Conservation (phyloP, 2,888 invertebrate species). For the Eugnorisma glareosa region DNA sequence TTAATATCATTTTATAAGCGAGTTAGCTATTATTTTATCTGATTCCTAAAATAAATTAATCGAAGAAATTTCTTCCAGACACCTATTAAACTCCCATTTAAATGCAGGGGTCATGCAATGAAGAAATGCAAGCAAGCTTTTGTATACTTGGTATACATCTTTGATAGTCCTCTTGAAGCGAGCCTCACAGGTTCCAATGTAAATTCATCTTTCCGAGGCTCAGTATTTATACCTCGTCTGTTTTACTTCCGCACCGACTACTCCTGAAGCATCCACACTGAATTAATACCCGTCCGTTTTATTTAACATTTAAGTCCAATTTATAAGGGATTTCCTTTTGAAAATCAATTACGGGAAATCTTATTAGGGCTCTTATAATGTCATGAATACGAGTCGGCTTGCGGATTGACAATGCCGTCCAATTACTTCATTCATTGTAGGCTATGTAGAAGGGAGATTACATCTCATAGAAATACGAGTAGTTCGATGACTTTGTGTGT, state of each 20-base stretch:
- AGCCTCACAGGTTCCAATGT: conserved; percentile 51
- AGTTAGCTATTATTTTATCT: background rate
- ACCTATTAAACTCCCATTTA: background rate
- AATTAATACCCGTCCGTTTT: conserved; percentile 60
- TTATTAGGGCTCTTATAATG: conserved; percentile 64
- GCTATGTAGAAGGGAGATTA: conserved; percentile 48
- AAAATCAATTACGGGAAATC: conserved; percentile 71
- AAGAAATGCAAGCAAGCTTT: conserved; percentile 36
- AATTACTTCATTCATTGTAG: conserved; percentile 59
- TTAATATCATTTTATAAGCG: background rate
- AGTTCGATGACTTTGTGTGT: conserved; percentile 50
- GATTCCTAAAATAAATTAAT: background rate
- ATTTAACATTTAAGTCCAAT: conserved; percentile 64
- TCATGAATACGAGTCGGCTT: conserved; percentile 60
- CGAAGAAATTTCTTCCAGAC: background rate
- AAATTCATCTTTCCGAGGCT: conserved; percentile 53
- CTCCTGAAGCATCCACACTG: conserved; percentile 54
- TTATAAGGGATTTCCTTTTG: conserved; percentile 67
- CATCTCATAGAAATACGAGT: conserved; percentile 50
- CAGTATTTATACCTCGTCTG: conserved; percentile 57
- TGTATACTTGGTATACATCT: conserved; percentile 31
- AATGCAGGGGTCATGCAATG: background rate
- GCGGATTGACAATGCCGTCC: conserved; percentile 60
- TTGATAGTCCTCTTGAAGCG: conserved; percentile 25
- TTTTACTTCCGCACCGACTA: conserved; percentile 29